Evolutionary conservation across 2,797 vertebrate genomes (phyloP), one percentile per base, ranked within the genome.

Genomic region (Gobio occitaniae): DNA sequence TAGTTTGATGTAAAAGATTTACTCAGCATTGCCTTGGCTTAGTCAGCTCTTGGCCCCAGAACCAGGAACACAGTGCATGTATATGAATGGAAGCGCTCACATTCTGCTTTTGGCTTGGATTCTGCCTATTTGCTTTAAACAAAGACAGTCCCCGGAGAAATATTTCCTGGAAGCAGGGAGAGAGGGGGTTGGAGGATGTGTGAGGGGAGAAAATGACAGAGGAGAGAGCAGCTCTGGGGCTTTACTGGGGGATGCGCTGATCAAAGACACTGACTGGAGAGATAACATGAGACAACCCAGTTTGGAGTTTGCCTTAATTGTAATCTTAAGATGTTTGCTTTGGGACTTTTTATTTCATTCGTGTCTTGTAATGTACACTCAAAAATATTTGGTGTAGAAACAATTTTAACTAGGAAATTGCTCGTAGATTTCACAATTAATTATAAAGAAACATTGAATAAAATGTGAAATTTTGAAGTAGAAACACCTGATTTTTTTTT

Each of bases 91-190:
- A 48, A 38, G 52, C 6, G 3, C 52, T 78, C 76, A 19, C 15
- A 61, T 71, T 78, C 50, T 48, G 66, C 76, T 61, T 79, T 48
- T 48, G 52, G 83, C 76, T 84, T 44, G 38, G 41, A 59, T 86
- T 84, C 76, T 84, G 63, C 66, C 17, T 29, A 74, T 86, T 84
- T 76, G 77, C 63, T 77, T 68, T 74, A 88, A 86, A 84, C 70
- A 84, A 86, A 75, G 78, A 86, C 78, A 59, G 63, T 86, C 81
- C 68, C 71, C 4, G 56, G 74, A 80, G 83, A 81, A 81, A 86
- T 82, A 61, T 82, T 70, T 79, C 74, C 54, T 69, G 19, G 76
- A 72, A 81, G 69, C 69, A 15, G 86, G 48, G n/a, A 41, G 36
- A 21, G 61, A 38, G 47, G 72, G 32, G 68, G 54, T 29, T 54